Evolutionary conservation across 2,888 invertebrate species (phyloP), one percentile per base, ranked within the genome.

Genomic region (Trissolcus japonicus): DNA sequence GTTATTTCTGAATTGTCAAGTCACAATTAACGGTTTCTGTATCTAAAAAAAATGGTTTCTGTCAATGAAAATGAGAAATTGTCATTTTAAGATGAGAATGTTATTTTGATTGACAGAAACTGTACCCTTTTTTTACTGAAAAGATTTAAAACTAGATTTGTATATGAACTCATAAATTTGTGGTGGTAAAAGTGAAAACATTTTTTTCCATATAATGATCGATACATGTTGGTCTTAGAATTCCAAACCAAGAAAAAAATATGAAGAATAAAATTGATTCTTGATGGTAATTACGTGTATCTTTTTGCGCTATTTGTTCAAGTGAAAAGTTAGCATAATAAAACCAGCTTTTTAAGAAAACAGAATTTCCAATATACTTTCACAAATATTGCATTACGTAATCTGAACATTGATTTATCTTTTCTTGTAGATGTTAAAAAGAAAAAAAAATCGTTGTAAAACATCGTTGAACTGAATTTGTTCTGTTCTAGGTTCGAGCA

Each of bases 401-500:
- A 53, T 21, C 35, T 9, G 35, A 9, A 35, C 11, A 11, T 35
- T 35, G 35, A 35, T 35, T 35, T 35, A 35, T 1, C 11, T 35
- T 7, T 35, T 35, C 35, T 35, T 35, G 7, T 35, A 1, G 35
- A 1, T 35, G 9, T 6, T 35, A 7, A 35, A 9, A 35, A 35
- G 9, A 35, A 9, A 35, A 35, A 35, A 35, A 11, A 35, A 7
- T 9, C n/a, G n/a, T n/a, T n/a, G n/a, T n/a, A n/a, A n/a, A n/a
- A n/a, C n/a, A 9, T 9, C 35, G 11, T 35, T 35, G 9, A 35
- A 35, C 35, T 35, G 35, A 35, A 25, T 55, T 55, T 19, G 29
- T 25, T 40, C 13, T 17, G n/a, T 60, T 60, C 6, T 13, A 75
- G 74, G 78, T 66, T 60, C 71, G 6, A 84, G 83, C 55, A 86